These are phyloP conservation scores for Ophiodon elongatus DNA, from an alignment of 2,113 vertebrate species.

Conservation along the genomic window DNA sequence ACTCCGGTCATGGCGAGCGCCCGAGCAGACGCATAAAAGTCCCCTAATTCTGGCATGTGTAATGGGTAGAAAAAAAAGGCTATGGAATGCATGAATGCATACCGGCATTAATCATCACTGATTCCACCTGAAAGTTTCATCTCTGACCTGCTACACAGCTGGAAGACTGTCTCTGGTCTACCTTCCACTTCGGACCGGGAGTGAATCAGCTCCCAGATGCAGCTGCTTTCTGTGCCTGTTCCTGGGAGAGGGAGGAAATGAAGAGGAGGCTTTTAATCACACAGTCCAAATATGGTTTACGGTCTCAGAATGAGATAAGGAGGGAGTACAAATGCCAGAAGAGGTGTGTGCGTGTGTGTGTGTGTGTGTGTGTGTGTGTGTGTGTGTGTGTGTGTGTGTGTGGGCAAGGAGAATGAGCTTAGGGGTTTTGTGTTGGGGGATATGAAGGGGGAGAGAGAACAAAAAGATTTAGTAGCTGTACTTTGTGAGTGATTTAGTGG, in stretches of 20 bases:
- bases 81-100: neutral
- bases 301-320: constrained; percentile 54
- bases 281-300: constrained; percentile 61
- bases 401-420: constrained; percentile 32
- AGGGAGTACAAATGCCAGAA: constrained; percentile 42
- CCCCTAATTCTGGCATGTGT: neutral
- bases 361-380: constrained; percentile 18
- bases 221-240: constrained; percentile 90
- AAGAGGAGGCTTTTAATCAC: constrained; percentile 65
- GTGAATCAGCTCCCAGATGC: constrained; percentile 96
- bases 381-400: neutral
- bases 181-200: constrained; percentile 95
- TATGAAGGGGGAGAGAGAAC: constrained; percentile 34
- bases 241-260: constrained; percentile 50
- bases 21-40: too few relatives aligned
- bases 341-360: neutral
- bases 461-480: constrained; percentile 61
- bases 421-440: constrained; percentile 18
- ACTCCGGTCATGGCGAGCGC: too few relatives aligned
- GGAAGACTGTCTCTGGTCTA: constrained; percentile 94
- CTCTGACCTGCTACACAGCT: constrained; percentile 95
- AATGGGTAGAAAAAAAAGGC: neutral
- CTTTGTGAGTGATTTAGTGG: constrained; percentile 60
- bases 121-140: constrained; percentile 13
- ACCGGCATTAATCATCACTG: neutral